Base-by-base conservation (phyloP, 30 jellyfish, hydroid and myxozoan genomes). In the Calvadosia cruxmelitensis region DNA sequence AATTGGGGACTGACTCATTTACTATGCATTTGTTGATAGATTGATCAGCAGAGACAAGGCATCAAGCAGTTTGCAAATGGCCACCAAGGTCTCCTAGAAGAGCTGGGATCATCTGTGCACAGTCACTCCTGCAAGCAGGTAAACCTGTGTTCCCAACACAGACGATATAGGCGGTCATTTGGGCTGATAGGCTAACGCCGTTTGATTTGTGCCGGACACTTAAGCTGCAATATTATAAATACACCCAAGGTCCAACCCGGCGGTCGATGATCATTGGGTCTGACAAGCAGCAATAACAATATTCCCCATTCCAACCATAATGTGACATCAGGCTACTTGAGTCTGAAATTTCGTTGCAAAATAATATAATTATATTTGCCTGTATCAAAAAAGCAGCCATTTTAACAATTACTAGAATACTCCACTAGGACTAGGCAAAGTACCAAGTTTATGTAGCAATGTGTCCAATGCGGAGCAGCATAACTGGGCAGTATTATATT, bases 71-170 rank as follows among this genome's bases (percentile, higher is more conserved):
- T 69, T 24, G 3, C 33, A 13, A 42, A 69, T 34, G 34, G 50
- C 29, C 79, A 69, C 24, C 16, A 32, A 25, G 32, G 28, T 7
- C 72, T 30, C 32, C 28, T 69, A 7, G 3, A 48, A 16, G n/a
- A 2, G 28, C 79, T 69, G 42, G 53, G 31, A 13, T 23, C 42
- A 36, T 34, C 79, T 10, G 70, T 69, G 1, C 32, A 69, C 1
- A 29, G 34, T 10, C 79, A 69, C 32, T 25, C 70, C 7, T 23
- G 70, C 16, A 28, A 52, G 28, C 79, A 69, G 79, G 79, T 69
- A n/a, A n/a, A n/a, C n/a, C n/a, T n/a, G n/a, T n/a, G n/a, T n/a
- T n/a, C n/a, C n/a, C n/a, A n/a, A n/a, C n/a, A n/a, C n/a, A n/a
- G n/a, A n/a, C n/a, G n/a, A 12, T 49, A n/a, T n/a, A 49, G 15